These are phyloP conservation scores for Pogonophryne albipinna DNA, from an alignment of 2,797 vertebrate species.

Conservation along the genomic window DNA sequence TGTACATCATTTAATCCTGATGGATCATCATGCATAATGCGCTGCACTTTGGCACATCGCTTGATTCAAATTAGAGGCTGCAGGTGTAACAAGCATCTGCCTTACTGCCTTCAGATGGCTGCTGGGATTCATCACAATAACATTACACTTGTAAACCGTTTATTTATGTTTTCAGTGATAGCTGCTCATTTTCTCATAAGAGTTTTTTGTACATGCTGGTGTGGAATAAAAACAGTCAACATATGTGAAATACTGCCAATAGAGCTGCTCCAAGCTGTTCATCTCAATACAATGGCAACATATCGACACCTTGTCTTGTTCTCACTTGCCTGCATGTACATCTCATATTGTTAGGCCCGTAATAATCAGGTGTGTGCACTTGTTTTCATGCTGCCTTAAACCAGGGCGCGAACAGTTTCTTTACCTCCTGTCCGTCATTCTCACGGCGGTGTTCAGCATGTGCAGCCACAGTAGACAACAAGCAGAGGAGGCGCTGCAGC, in stretches of 20 bases:
- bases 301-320: not conserved
- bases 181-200: slow-evolving; percentile 5
- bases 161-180: not conserved
- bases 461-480: slow-evolving; percentile 92
- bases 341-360: not conserved
- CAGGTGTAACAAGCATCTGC: slow-evolving; percentile 57
- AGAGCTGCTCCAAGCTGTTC: not conserved
- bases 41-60: slow-evolving; percentile 17
- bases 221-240: not conserved
- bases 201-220: not conserved
- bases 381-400: not conserved
- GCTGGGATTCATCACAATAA: slow-evolving; percentile 31
- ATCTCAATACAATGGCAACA: not conserved
- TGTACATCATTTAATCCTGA: slow-evolving; percentile 52
- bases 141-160: slow-evolving; percentile 28
- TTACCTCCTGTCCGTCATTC: slow-evolving; percentile 90
- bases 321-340: not conserved
- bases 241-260: not conserved
- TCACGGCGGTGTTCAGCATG: slow-evolving; percentile 89
- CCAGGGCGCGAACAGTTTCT: not conserved
- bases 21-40: slow-evolving; percentile 40
- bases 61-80: slow-evolving; percentile 46
- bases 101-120: slow-evolving; percentile 28
- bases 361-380: not conserved
- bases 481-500: slow-evolving; percentile 92